Evolutionary conservation across 2,113 vertebrate genomes (phyloP).

Genomic region (Elephantulus edwardii): DNA sequence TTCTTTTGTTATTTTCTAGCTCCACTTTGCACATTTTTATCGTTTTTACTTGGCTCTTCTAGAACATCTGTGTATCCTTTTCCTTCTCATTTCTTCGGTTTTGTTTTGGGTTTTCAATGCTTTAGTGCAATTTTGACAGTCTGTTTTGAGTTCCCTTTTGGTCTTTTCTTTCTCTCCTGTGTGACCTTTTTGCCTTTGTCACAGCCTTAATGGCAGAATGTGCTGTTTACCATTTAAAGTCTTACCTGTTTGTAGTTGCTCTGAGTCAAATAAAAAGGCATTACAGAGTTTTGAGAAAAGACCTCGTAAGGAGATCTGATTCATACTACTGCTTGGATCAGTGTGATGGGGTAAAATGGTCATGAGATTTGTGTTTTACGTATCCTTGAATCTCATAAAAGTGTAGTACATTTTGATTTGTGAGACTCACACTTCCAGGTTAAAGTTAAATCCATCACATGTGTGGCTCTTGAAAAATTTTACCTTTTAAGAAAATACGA

Average conservation of each 20-base stretch:
- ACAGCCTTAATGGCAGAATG: too few relatives aligned
- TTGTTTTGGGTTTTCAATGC: too few relatives aligned
- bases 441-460: not conserved
- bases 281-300: not conserved
- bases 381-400: not conserved
- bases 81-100: too few relatives aligned
- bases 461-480: conserved; percentile 40
- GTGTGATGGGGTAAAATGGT: not conserved
- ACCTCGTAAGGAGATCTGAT: not conserved
- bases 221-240: too few relatives aligned
- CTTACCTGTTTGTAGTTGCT: conserved; percentile 16
- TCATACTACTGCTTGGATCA: conserved; percentile 5
- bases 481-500: conserved; percentile 13
- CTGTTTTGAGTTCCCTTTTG: too few relatives aligned
- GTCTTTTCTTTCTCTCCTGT: too few relatives aligned
- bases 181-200: too few relatives aligned
- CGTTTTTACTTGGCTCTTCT: too few relatives aligned
- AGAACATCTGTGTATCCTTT: too few relatives aligned
- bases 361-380: conserved; percentile 11
- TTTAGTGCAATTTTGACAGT: too few relatives aligned
- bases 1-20: too few relatives aligned
- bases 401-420: not conserved
- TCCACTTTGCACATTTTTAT: too few relatives aligned
- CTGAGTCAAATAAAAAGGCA: not conserved
- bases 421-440: not conserved